Percentiles rank a stretch among this genome's conserved stretches.
Conservation (phyloP, 2,888 invertebrate genomes). For the Sesia apiformis region DNA sequence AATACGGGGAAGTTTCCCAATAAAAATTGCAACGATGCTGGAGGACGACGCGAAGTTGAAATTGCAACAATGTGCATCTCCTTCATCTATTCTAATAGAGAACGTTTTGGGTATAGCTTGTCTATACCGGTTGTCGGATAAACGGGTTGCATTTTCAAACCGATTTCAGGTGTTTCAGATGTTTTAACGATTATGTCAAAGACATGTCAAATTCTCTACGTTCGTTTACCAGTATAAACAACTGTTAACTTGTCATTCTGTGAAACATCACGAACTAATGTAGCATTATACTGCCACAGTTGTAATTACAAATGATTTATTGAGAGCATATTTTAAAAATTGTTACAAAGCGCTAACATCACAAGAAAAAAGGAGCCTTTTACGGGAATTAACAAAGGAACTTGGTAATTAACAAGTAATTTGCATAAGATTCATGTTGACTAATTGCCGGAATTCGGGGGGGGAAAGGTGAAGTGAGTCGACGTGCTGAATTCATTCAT, state of each 20-base stretch:
- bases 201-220: too few relatives aligned
- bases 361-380: constrained; percentile 14
- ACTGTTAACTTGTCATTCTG: too few relatives aligned
- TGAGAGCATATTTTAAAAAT: background rate
- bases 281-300: too few relatives aligned
- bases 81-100: background rate
- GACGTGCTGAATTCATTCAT: background rate
- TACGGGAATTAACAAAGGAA: constrained; percentile 33
- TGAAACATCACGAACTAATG: too few relatives aligned
- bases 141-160: too few relatives aligned
- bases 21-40: constrained; percentile 57
- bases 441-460: constrained; percentile 35
- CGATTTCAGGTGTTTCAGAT: too few relatives aligned
- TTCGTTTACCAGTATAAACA: too few relatives aligned
- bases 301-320: background rate
- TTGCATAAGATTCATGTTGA: constrained; percentile 48
- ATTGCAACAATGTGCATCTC: background rate
- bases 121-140: background rate
- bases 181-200: too few relatives aligned
- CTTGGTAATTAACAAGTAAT: constrained; percentile 43
- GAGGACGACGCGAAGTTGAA: constrained; percentile 17
- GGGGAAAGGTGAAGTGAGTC: background rate
- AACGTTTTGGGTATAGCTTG: background rate
- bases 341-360: background rate
- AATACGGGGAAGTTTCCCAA: constrained; percentile 67